A percentile compares a stretch with the other conserved stretches of the same genome.
Conservation (phyloP, 1,140 invertebrate genomes). For the Eriosoma lanigerum region DNA sequence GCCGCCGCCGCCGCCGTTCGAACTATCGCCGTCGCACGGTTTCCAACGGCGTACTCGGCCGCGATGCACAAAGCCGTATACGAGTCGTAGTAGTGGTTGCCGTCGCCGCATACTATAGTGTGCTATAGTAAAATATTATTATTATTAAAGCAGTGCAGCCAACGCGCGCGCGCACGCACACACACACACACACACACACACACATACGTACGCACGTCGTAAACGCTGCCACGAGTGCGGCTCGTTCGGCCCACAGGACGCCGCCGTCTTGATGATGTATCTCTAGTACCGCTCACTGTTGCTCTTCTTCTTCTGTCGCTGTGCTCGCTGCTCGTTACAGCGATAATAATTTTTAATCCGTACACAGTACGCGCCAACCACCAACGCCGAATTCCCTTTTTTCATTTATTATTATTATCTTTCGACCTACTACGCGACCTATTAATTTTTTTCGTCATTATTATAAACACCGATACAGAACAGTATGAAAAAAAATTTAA, state of each 20-base stretch:
- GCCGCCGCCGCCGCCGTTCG: not conserved
- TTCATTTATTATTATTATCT: not conserved
- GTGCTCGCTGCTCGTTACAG: not conserved
- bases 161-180: not conserved
- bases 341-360: slow-evolving; percentile 8
- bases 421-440: not conserved
- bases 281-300: not conserved
- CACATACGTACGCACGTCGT: not conserved
- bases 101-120: slow-evolving; percentile 29
- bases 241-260: slow-evolving; percentile 7
- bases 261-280: slow-evolving; percentile 20
- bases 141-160: slow-evolving; percentile 49
- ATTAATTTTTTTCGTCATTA: not conserved
- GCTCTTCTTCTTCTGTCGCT: not conserved
- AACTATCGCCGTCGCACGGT: slow-evolving; percentile 43
- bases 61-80: slow-evolving; percentile 40
- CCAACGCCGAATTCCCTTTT: not conserved
- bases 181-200: not conserved
- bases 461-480: too few species aligned
- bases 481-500: too few species aligned
- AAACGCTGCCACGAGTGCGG: slow-evolving; percentile 22
- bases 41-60: slow-evolving; percentile 48
- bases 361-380: not conserved
- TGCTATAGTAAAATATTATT: slow-evolving; percentile 49
- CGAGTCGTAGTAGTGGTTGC: slow-evolving; percentile 21